These are phyloP conservation scores for Lithophane leautieri DNA, from an alignment of 2,888 invertebrate species.

Conservation along the genomic window DNA sequence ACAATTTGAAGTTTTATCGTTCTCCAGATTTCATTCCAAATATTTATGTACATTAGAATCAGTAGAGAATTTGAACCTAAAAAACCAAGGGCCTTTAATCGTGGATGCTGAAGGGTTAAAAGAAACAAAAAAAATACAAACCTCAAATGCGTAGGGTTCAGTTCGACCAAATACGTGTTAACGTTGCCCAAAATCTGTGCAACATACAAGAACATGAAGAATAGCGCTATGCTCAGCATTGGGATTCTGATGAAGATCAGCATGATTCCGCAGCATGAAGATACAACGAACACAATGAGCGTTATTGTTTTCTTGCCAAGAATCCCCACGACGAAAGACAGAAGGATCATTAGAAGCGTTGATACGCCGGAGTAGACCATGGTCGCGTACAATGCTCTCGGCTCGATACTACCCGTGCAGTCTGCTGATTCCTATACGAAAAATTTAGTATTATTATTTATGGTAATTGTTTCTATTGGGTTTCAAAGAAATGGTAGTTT, in stretches of 20 bases:
- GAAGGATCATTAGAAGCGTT: conserved; percentile 72
- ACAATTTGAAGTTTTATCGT: background rate
- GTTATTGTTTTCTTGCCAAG: conserved; percentile 80
- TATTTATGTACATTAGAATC: background rate
- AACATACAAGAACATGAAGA: conserved; percentile 81
- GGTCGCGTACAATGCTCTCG: conserved; percentile 80
- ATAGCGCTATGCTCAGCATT: conserved; percentile 78
- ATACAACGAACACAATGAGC: conserved; percentile 73
- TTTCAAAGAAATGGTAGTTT: background rate
- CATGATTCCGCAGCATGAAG: conserved; percentile 72
- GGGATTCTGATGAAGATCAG: conserved; percentile 78
- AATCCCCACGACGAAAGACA: conserved; percentile 78
- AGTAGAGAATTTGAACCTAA: background rate
- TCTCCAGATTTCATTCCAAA: background rate
- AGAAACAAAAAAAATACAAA: conserved; percentile 42
- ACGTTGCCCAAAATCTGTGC: conserved; percentile 81
- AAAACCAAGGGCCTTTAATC: background rate
- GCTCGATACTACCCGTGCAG: conserved; percentile 78
- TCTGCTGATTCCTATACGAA: conserved; percentile 70
- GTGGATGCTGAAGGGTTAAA: no score
- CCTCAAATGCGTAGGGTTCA: conserved; percentile 85
- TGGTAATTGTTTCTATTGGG: background rate
- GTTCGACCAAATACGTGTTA: conserved; percentile 83
- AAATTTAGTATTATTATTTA: conserved; percentile 28
- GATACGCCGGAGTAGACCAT: conserved; percentile 80